Evolutionary conservation across 2,888 invertebrate species (phyloP).

Genomic region (Bellardia pandia): DNA sequence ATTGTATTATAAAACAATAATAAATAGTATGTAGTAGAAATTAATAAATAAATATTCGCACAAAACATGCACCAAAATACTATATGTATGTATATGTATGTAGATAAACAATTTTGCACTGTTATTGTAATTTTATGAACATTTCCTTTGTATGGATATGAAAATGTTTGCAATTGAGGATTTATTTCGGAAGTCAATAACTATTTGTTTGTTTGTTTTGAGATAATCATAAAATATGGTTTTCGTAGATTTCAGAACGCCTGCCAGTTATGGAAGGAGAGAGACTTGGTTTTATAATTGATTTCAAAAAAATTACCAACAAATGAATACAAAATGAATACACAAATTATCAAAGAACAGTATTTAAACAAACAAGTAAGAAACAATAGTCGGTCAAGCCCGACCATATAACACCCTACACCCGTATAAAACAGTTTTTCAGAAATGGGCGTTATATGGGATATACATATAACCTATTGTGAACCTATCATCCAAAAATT

Average conservation of each 20-base stretch:
- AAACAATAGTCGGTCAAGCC: too few relatives aligned
- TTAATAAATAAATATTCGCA: neutral
- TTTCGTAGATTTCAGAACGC: neutral
- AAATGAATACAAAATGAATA: too few relatives aligned
- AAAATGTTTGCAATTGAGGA: slow-evolving; percentile 2
- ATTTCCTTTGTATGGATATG: neutral
- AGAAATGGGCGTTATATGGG: too few relatives aligned
- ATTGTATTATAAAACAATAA: slow-evolving; percentile 21
- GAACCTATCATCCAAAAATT: too few relatives aligned
- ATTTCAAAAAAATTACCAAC: neutral
- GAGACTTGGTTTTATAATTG: neutral
- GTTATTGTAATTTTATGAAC: slow-evolving; percentile 33
- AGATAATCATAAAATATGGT: neutral
- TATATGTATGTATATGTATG: too few relatives aligned
- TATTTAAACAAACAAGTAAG: too few relatives aligned
- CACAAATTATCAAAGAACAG: too few relatives aligned
- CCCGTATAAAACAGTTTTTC: too few relatives aligned
- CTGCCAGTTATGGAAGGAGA: neutral
- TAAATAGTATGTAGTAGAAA: neutral
- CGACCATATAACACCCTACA: too few relatives aligned
- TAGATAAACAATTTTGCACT: neutral
- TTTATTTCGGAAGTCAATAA: slow-evolving; percentile 15
- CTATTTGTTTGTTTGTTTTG: neutral
- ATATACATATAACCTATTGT: too few relatives aligned
- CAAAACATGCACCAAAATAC: neutral